Evolutionary conservation across 2,113 vertebrate species (phyloP).

Genomic region (Thermophis baileyi): DNA sequence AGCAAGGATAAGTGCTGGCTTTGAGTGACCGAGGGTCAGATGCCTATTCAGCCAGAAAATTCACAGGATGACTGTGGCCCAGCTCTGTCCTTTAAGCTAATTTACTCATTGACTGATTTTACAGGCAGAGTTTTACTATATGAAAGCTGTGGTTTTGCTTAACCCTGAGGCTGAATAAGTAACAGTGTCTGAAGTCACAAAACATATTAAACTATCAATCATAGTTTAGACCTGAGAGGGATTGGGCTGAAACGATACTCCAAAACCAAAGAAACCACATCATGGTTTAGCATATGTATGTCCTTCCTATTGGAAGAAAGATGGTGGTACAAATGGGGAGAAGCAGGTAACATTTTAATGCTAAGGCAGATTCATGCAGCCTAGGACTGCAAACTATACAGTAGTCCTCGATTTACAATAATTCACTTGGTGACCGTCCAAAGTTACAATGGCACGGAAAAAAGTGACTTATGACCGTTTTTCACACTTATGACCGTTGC

Average conservation of each 20-base stretch:
- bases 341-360: conserved; percentile 38
- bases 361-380: conserved; percentile 49
- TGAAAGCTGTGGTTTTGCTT: neutral
- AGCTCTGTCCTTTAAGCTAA: neutral
- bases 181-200: neutral
- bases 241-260: neutral
- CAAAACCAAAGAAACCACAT: neutral
- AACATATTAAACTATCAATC: neutral
- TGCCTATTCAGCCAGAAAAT: neutral
- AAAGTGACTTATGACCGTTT: neutral
- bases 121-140: neutral
- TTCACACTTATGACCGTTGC: neutral
- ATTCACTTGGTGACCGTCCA: neutral
- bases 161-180: neutral
- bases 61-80: neutral
- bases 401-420: neutral
- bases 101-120: neutral
- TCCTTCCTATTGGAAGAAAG: neutral
- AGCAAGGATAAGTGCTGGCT: neutral
- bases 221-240: neutral
- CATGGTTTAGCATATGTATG: neutral
- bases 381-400: conserved; percentile 49
- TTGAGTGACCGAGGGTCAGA: neutral
- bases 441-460: neutral
- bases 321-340: neutral